Base-by-base conservation (phyloP, 2,797 vertebrate species). In the Artibeus lituratus region DNA sequence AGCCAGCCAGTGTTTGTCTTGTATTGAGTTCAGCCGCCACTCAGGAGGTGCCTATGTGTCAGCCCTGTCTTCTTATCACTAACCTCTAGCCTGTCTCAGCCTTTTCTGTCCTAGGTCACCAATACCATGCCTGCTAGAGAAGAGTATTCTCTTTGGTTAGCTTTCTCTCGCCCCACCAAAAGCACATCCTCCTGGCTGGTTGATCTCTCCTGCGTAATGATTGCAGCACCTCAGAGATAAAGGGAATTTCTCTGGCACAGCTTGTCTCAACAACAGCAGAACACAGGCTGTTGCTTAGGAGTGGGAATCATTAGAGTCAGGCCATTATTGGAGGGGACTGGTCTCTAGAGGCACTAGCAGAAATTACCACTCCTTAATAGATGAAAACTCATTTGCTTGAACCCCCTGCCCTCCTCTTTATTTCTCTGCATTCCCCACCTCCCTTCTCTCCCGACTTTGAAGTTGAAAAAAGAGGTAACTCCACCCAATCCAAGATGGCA, bases 291-390 rank as follows among this genome's bases (percentile, higher is more conserved):
- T 97, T 97, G 96, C 96, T 96, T 90, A 95, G 92, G 90, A 96
- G 87, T 95, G 88, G 94, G 95, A 95, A 94, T 96, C 94, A 93
- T 96, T 96, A 95, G 76, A 94, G 74, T 82, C 94, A 93, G 95
- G 88, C 92, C 96, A 85, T 97, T 95, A 94, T 94, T 97, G 89
- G 77, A 97, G 87, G 94, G 94, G 94, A 95, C 93, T 1, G 0
- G 96, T 97, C 97, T 97, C 94, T 91, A 89, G 94, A 94, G 96
- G 94, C 82, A 29, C 92, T n/a, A 7, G 86, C 84, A 97, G 94
- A 97, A 96, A 97, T 97, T 94, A 95, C 95, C 2, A 18, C 84
- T 96, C 83, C 95, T 91, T 95, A 96, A 97, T 96, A 94, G 96
- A 96, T 80, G 70, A 89, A 95, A 98, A 97, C 92, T 96, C 94